Evolutionary conservation across 2,888 invertebrate species (phyloP).

Genomic region (Cephus pulcher): DNA sequence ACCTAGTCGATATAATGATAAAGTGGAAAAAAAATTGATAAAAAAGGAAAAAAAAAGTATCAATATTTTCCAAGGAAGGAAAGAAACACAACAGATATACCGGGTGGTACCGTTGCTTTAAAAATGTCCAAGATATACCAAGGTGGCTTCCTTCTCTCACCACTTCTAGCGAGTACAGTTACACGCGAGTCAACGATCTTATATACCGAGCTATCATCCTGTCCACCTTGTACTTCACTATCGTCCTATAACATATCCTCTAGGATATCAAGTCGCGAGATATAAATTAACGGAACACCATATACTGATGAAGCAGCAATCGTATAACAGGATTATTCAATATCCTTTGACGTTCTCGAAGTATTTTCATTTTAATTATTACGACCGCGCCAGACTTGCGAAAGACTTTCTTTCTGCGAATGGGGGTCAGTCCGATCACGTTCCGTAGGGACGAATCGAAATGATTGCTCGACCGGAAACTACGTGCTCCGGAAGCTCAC

Average conservation of each 20-base stretch:
- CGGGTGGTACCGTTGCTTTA: neutral
- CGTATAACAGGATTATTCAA: neutral
- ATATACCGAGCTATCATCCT: neutral
- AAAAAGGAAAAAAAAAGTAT: neutral
- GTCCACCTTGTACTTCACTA: neutral
- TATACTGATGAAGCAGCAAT: neutral
- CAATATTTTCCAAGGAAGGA: neutral
- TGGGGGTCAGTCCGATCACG: constrained; percentile 19
- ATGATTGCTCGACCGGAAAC: constrained; percentile 43
- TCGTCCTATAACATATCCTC: neutral
- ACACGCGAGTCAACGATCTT: constrained; percentile 44
- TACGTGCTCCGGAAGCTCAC: constrained; percentile 44
- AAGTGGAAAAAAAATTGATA: neutral
- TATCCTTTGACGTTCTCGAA: neutral
- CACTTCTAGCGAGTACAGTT: constrained; percentile 43
- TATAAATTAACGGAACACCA: neutral
- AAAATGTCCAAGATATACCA: neutral
- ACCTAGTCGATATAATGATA: too few species aligned
- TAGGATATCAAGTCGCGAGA: neutral
- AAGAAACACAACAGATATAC: neutral
- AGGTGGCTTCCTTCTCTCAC: neutral
- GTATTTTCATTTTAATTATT: neutral
- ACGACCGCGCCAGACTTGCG: neutral
- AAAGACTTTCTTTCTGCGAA: constrained; percentile 7
- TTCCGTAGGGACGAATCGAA: constrained; percentile 17